Evolutionary conservation across 2,888 invertebrate species (phyloP).

Genomic region (Drosophila monieri): DNA sequence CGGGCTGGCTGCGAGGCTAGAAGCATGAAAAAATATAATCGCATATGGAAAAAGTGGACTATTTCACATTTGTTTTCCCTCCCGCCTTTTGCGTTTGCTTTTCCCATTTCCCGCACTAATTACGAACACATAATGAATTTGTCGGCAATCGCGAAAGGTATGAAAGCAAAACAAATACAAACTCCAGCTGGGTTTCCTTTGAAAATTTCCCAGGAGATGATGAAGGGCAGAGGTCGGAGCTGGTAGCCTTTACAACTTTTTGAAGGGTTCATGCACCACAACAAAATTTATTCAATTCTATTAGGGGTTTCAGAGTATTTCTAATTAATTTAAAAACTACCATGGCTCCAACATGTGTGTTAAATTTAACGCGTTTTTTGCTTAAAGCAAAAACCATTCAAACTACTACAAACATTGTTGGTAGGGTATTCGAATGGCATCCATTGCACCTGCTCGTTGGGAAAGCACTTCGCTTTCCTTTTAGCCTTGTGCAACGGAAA

Average conservation of each 20-base stretch:
- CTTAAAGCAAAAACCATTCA: no score
- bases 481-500: conserved; percentile 55
- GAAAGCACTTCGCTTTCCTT: conserved; percentile 5
- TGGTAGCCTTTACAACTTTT: not conserved
- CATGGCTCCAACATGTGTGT: no score
- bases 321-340: no score
- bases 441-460: not conserved
- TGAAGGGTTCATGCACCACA: not conserved
- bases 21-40: not conserved
- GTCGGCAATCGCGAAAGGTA: conserved; percentile 27
- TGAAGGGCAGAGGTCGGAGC: not conserved
- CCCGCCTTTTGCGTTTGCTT: conserved; percentile 26
- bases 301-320: no score
- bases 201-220: conserved; percentile 13
- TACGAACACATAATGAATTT: conserved; percentile 50
- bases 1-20: conserved; percentile 3
- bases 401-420: not conserved
- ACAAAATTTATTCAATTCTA: not conserved
- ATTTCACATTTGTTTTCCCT: conserved; percentile 42
- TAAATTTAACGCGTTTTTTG: not conserved
- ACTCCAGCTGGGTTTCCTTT: conserved; percentile 21
- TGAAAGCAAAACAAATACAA: conserved; percentile 20
- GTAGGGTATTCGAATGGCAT: conserved; percentile 9
- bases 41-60: conserved; percentile 14
- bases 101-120: conserved; percentile 53